phyloP scores from a whole-genome alignment of 2,888 invertebrate genomes.

The Andrena trimmerana region DNA sequence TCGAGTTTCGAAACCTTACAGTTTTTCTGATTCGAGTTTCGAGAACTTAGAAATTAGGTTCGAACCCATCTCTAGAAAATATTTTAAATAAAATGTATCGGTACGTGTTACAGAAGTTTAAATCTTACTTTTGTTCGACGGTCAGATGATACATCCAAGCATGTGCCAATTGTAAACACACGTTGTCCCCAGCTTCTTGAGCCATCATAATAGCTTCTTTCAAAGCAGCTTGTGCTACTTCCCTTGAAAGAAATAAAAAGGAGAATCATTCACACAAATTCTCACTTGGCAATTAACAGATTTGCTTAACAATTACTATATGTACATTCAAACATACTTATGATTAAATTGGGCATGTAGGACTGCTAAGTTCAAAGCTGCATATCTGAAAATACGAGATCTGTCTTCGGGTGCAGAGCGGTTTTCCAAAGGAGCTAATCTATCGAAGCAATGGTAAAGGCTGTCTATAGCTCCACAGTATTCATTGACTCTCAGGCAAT shows the following conservation, averaged over 20 bases:
- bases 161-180: constrained; percentile 94
- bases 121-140: constrained; percentile 83
- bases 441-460: constrained; percentile 93
- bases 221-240: constrained; percentile 92
- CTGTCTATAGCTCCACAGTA: constrained; percentile 93
- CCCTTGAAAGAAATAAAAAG: constrained; percentile 85
- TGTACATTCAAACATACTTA: constrained; percentile 86
- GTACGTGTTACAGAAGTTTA: not conserved
- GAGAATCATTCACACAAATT: not conserved
- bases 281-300: constrained; percentile 32
- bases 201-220: constrained; percentile 95
- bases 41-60: too few relatives aligned
- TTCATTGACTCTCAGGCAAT: constrained; percentile 94
- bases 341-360: constrained; percentile 95
- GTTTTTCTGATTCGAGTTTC: too few relatives aligned
- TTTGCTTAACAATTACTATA: not conserved
- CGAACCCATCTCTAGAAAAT: constrained; percentile 80
- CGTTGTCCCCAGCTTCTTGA: constrained; percentile 94
- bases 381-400: constrained; percentile 92
- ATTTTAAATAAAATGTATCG: constrained; percentile 77
- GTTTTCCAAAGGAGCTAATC: constrained; percentile 85
- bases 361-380: constrained; percentile 95
- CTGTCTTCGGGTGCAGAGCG: constrained; percentile 86
- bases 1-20: too few relatives aligned
- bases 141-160: constrained; percentile 91